Conservation (phyloP, 2,888 invertebrate species). For the Alcis repandata region DNA sequence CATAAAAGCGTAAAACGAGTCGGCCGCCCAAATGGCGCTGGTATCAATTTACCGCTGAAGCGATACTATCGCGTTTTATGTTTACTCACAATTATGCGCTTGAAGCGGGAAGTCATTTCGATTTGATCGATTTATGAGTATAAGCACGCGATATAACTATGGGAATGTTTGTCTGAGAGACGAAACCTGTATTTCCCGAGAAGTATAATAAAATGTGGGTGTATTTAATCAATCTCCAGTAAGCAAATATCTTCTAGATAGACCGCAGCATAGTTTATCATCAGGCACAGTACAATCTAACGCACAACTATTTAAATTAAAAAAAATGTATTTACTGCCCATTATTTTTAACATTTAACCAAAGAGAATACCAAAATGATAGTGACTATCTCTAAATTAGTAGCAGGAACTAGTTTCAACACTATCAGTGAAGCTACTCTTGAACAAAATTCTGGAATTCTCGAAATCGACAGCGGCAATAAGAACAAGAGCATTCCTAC, state of each 20-base stretch:
- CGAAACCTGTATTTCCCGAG: too few species aligned
- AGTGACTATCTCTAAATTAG: neutral
- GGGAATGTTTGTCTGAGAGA: too few species aligned
- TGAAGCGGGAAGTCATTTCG: neutral
- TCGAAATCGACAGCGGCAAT: neutral
- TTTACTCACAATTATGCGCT: neutral
- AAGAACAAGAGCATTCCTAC: constrained; percentile 13
- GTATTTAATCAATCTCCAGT: too few species aligned
- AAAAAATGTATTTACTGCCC: too few species aligned
- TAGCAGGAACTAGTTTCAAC: neutral
- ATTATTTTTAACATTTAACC: too few species aligned
- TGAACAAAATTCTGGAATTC: neutral
- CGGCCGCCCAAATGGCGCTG: neutral
- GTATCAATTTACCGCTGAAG: neutral
- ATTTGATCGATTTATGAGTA: neutral
- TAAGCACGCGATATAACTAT: too few species aligned
- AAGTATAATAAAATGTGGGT: too few species aligned
- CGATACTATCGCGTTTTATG: neutral
- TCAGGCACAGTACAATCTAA: too few species aligned
- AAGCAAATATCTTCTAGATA: too few species aligned
- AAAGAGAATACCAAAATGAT: too few species aligned
- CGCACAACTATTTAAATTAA: too few species aligned
- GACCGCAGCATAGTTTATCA: too few species aligned
- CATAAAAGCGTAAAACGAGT: neutral
- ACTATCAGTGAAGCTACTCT: neutral